phyloP scores from a whole-genome alignment of 1,140 invertebrate species.

The Ceratitis capitata region DNA sequence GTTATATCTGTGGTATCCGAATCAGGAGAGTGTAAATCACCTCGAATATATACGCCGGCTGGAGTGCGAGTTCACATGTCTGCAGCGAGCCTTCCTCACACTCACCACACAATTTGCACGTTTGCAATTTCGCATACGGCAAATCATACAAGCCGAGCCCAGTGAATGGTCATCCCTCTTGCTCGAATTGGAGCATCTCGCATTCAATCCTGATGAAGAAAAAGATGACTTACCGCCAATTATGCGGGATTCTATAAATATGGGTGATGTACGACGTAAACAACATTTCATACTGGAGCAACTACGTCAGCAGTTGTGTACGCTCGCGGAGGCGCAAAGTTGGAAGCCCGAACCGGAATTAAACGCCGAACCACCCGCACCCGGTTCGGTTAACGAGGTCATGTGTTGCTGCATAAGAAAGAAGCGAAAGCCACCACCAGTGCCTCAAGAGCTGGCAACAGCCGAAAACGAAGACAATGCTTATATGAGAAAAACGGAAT shows the following conservation, averaged over 20 bases:
- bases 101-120: conserved; percentile 41
- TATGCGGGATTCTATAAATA: neutral
- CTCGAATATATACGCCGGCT: conserved; percentile 38
- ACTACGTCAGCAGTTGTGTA: conserved; percentile 1
- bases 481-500: neutral
- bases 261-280: conserved; percentile 40
- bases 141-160: conserved; percentile 33
- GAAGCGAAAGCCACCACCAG: conserved; percentile 9
- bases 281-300: conserved; percentile 31
- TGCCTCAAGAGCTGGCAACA: neutral
- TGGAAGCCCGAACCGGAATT: neutral
- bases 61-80: conserved; percentile 25
- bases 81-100: conserved; percentile 26
- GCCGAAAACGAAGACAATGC: neutral
- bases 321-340: neutral
- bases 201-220: conserved; percentile 1
- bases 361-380: neutral
- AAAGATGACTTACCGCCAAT: conserved; percentile 35
- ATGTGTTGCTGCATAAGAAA: neutral
- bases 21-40: conserved; percentile 27
- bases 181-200: conserved; percentile 10
- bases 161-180: conserved; percentile 20
- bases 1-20: conserved; percentile 37
- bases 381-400: neutral
- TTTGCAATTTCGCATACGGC: conserved; percentile 41